Evolutionary conservation across 1,140 invertebrate species (phyloP).

Genomic region (Trachymyrmex septentrionalis): DNA sequence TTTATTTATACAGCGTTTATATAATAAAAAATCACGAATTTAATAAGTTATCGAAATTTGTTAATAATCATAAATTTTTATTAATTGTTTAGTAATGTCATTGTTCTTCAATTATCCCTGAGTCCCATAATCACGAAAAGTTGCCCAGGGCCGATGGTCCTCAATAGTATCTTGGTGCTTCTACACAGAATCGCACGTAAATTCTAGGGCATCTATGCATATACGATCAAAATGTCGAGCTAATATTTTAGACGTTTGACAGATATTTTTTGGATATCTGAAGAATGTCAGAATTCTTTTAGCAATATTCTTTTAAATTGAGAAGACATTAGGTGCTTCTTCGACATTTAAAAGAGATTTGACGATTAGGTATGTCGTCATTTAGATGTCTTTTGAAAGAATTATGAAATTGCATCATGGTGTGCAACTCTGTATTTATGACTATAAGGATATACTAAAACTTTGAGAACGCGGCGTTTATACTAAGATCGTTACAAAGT

Average conservation of each 20-base stretch:
- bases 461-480: constrained; percentile 60
- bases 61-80: too few relatives aligned
- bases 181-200: too few relatives aligned
- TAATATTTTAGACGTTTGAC: background rate
- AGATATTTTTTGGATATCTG: background rate
- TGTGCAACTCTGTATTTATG: constrained; percentile 57
- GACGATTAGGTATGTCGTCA: background rate
- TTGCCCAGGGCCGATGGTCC: too few relatives aligned
- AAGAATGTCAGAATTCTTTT: background rate
- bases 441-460: background rate
- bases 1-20: too few relatives aligned
- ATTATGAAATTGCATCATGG: constrained; percentile 38
- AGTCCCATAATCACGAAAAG: too few relatives aligned
- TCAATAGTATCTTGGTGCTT: too few relatives aligned
- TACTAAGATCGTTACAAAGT: constrained; percentile 65
- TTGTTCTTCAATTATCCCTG: too few relatives aligned
- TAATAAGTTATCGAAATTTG: too few relatives aligned
- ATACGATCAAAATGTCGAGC: background rate
- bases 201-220: too few relatives aligned
- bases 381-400: background rate
- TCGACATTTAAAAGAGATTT: background rate
- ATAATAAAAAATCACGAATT: too few relatives aligned
- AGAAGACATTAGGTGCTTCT: background rate
- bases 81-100: too few relatives aligned
- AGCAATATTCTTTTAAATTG: background rate